Evolutionary conservation across 2,888 invertebrate genomes (phyloP), one percentile per base, ranked within the genome.

Genomic region (Portevinia maculata): DNA sequence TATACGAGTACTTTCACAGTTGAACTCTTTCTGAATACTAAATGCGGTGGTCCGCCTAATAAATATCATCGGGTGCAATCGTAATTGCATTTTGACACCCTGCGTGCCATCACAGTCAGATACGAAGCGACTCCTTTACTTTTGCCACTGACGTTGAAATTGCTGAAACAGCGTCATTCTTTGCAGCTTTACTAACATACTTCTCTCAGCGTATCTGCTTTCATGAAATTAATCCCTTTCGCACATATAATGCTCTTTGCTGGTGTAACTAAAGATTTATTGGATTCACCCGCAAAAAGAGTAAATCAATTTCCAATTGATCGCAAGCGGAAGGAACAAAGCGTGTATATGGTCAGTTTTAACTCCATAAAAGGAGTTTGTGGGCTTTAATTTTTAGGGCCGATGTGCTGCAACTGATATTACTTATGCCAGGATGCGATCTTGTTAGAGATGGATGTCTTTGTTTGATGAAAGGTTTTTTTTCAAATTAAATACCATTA

Each of bases 61-160:
- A 50, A 37, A 64, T 74, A 70, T 50, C 79, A 75, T 69, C 75
- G 75, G 79, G 79, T 59, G 75, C 50, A 62, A 57, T 9, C 24
- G 50, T 81, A 75, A 81, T 69, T 75, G 62, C 69, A 81, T 81
- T 75, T 81, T 75, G 64, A 81, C 79, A 81, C 79, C 79, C 75
- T 75, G 50, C 69, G 69, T 81, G 79, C 75, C 50, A 75, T 59
- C 21, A 50, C 64, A 21, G 52, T 64, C 79, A 70, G 75, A 59
- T 75, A 46, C 57, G 15, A 52, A 75, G 44, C 70, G 75, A 60
- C 15, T 69, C 34, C 28, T 50, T 67, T 15, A 4, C 7, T 13
- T 37, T 46, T 53, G 39, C 59, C 30, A 34, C 19, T 24, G 24
- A 57, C 30, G 53, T 21, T 62, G 57, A 48, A 74, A 64, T 62